Evolutionary conservation across 2,113 vertebrate species (phyloP).

Genomic region (Pelobates fuscus): DNA sequence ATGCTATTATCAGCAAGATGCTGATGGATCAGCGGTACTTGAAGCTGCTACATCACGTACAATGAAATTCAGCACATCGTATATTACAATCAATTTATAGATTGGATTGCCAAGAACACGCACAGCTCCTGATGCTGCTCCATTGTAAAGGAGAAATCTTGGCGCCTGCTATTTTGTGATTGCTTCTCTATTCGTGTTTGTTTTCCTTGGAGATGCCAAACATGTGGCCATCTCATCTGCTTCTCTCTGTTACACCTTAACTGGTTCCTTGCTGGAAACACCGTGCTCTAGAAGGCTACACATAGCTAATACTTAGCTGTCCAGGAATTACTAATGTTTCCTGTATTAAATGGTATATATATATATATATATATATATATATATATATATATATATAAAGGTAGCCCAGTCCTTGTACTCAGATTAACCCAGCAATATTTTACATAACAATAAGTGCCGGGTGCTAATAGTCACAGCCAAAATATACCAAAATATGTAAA

Average conservation of each 20-base stretch:
- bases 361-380: too few relatives aligned
- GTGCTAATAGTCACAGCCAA: too few relatives aligned
- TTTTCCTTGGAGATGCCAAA: constrained; percentile 48
- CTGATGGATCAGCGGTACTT: constrained; percentile 49
- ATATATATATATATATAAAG: too few relatives aligned
- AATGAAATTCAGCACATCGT: constrained; percentile 49
- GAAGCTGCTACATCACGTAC: constrained; percentile 47
- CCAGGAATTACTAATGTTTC: too few relatives aligned
- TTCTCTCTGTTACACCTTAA: constrained; percentile 40
- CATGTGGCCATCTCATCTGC: constrained; percentile 48
- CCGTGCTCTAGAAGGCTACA: too few relatives aligned
- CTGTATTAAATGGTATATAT: too few relatives aligned
- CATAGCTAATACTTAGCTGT: too few relatives aligned
- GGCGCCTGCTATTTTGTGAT: constrained; percentile 47
- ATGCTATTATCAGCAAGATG: constrained; percentile 49
- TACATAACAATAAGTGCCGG: too few relatives aligned
- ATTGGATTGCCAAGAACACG: constrained; percentile 50
- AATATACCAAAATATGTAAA: too few relatives aligned
- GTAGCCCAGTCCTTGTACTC: too few relatives aligned
- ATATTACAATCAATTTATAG: constrained; percentile 51
- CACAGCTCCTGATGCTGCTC: constrained; percentile 46
- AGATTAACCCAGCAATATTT: too few relatives aligned
- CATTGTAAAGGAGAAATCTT: constrained; percentile 46
- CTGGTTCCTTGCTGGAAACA: constrained; percentile 22
- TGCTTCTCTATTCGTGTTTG: constrained; percentile 47